Percentiles rank a stretch among this genome's conserved stretches.
phyloP scores from a whole-genome alignment of 2,888 invertebrate species.

The Priocnemis perturbator region DNA sequence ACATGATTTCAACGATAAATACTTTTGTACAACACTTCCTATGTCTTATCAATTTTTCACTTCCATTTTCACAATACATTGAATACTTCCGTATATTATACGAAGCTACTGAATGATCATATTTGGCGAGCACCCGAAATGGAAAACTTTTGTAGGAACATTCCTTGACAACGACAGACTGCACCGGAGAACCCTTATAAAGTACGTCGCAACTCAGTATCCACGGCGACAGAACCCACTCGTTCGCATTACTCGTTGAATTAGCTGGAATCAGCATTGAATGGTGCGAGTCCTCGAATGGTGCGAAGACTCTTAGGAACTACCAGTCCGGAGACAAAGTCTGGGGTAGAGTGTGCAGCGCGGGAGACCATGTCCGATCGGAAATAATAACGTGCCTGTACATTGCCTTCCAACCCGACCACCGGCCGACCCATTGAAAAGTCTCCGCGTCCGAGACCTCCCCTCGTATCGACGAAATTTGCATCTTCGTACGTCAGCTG shows the following conservation, averaged over 20 bases:
- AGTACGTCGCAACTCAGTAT: too few species aligned
- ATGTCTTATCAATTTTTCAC: too few species aligned
- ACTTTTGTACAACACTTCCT: too few species aligned
- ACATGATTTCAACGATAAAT: too few species aligned
- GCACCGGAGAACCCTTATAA: too few species aligned
- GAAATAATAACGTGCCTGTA: slow-evolving; percentile 16
- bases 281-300: slow-evolving; percentile 21
- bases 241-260: slow-evolving; percentile 28
- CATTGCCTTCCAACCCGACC: slow-evolving; percentile 1
- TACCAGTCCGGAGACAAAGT: slow-evolving; percentile 15
- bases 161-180: too few species aligned
- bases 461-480: background rate
- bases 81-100: too few species aligned
- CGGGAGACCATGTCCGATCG: background rate
- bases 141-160: too few species aligned
- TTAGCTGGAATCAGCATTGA: slow-evolving; percentile 42
- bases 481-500: background rate
- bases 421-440: slow-evolving; percentile 15
- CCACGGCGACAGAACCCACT: slow-evolving; percentile 14
- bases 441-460: background rate
- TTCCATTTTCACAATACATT: too few species aligned
- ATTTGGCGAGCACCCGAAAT: too few species aligned
- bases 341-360: background rate
- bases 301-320: slow-evolving; percentile 17
- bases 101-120: too few species aligned